Conservation (phyloP, 2,797 vertebrate genomes). For the Columba guinea region DNA sequence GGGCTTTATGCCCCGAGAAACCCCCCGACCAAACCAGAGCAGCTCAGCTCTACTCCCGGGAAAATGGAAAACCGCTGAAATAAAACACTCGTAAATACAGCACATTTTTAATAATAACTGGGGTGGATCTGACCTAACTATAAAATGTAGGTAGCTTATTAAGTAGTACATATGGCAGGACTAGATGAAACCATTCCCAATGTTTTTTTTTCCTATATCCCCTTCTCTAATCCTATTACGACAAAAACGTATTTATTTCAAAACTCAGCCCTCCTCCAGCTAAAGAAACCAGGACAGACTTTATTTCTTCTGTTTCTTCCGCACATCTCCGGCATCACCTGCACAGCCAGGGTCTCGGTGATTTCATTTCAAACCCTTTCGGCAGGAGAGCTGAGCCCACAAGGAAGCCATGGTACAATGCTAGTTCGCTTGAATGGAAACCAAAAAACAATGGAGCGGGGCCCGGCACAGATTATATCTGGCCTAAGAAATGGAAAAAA, state of each 20-base stretch:
- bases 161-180: slow-evolving; percentile 78
- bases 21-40: slow-evolving; percentile 54
- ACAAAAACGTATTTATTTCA: slow-evolving; percentile 68
- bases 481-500: slow-evolving; percentile 64
- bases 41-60: slow-evolving; percentile 54
- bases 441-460: slow-evolving; percentile 17
- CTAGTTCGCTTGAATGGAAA: slow-evolving; percentile 59
- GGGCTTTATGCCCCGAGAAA: not conserved
- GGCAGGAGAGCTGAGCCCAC: slow-evolving; percentile 63
- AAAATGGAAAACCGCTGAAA: slow-evolving; percentile 74
- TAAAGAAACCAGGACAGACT: slow-evolving; percentile 46
- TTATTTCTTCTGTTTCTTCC: slow-evolving; percentile 16
- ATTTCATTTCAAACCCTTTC: slow-evolving; percentile 63
- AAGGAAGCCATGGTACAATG: slow-evolving; percentile 53
- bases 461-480: slow-evolving; percentile 56
- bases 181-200: slow-evolving; percentile 72
- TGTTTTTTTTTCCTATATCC: slow-evolving; percentile 37
- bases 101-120: slow-evolving; percentile 74
- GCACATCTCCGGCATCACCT: slow-evolving; percentile 29
- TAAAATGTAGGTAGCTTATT: slow-evolving; percentile 76
- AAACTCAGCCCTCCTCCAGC: slow-evolving; percentile 64
- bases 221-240: slow-evolving; percentile 71
- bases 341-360: slow-evolving; percentile 54
- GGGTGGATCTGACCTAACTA: slow-evolving; percentile 75
- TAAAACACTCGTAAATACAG: slow-evolving; percentile 76